A percentile compares a stretch with the other conserved stretches of the same genome.
Conservation (phyloP, 2,888 invertebrate species). For the Mechanitis messenoides region DNA sequence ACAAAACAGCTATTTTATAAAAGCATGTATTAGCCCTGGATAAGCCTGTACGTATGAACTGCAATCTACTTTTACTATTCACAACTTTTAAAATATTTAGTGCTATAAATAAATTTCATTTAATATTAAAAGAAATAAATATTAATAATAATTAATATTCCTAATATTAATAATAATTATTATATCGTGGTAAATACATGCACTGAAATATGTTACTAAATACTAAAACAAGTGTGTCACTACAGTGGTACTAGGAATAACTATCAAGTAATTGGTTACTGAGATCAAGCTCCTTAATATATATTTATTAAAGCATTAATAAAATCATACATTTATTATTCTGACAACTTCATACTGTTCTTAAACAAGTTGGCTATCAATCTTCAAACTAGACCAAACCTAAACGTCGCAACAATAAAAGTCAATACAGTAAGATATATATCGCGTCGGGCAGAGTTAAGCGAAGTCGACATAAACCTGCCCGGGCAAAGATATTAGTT, state of each 20-base stretch:
- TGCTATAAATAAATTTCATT: too few relatives aligned
- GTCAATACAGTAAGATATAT: conserved; percentile 34
- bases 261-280: neutral
- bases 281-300: neutral
- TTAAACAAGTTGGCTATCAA: conserved; percentile 25
- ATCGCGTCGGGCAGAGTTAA: conserved; percentile 28
- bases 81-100: too few relatives aligned
- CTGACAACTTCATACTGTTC: conserved; percentile 10
- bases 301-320: neutral
- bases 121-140: too few relatives aligned
- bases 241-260: neutral
- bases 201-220: too few relatives aligned
- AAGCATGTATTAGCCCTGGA: too few relatives aligned
- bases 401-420: conserved; percentile 38
- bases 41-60: too few relatives aligned
- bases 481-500: conserved; percentile 35
- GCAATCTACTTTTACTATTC: too few relatives aligned
- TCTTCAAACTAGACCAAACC: conserved; percentile 23
- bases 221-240: too few relatives aligned
- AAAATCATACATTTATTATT: neutral
- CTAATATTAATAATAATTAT: too few relatives aligned
- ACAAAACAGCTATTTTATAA: too few relatives aligned
- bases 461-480: conserved; percentile 26
- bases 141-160: too few relatives aligned
- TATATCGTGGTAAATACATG: too few relatives aligned